Conservation (phyloP, 2,797 vertebrate species). For the Helarctos malayanus region DNA sequence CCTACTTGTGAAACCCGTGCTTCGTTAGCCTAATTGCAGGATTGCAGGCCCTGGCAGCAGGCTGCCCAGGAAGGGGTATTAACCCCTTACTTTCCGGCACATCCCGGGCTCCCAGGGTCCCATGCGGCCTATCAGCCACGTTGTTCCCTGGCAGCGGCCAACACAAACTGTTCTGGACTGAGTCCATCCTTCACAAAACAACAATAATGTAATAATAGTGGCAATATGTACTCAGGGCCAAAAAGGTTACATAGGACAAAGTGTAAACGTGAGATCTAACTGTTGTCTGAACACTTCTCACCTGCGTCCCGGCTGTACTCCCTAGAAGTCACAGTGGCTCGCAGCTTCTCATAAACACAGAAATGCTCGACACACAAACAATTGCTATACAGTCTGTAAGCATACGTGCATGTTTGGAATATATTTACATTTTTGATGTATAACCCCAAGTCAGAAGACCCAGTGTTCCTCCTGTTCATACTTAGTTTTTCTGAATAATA, state of each 20-base stretch:
- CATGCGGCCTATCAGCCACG: too few species aligned
- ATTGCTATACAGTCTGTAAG: background rate
- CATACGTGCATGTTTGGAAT: too few species aligned
- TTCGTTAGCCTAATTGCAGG: slow-evolving; percentile 49
- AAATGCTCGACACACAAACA: background rate
- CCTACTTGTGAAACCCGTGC: background rate
- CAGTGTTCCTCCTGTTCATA: background rate
- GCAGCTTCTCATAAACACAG: rapidly evolving
- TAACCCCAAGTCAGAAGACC: background rate
- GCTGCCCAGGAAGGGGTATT: background rate
- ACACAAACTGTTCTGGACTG: rapidly evolving
- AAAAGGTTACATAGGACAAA: background rate
- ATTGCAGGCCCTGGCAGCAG: background rate
- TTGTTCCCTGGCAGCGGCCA: background rate
- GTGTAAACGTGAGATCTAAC: background rate
- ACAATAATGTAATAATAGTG: background rate
- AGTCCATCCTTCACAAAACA: background rate
- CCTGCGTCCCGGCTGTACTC: background rate
- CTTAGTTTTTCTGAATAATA: background rate
- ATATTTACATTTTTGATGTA: background rate
- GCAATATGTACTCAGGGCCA: rapidly evolving
- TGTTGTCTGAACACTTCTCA: too few species aligned
- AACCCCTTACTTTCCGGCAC: background rate
- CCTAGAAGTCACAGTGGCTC: background rate
- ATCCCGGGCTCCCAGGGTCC: background rate